phyloP scores from a whole-genome alignment of 1,140 invertebrate genomes.

The Pseudomyrmex concolor region DNA sequence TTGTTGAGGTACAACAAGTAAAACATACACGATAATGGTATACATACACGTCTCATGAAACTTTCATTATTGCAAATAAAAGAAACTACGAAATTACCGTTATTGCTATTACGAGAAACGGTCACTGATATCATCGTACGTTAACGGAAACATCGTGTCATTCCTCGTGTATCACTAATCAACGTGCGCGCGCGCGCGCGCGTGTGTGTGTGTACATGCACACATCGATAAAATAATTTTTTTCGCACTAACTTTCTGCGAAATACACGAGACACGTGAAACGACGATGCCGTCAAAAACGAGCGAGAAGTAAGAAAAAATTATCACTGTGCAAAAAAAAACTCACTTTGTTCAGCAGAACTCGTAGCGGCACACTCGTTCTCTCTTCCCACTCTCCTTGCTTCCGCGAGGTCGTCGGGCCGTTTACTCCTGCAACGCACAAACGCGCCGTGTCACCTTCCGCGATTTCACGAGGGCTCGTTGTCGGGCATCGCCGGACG shows the following conservation, averaged over 20 bases:
- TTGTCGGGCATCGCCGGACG: constrained; percentile 36
- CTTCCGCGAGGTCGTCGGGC: constrained; percentile 35
- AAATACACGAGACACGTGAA: not conserved
- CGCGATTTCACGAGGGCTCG: constrained; percentile 49
- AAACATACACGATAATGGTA: not conserved
- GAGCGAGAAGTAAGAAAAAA: not conserved
- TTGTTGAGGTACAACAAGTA: no score
- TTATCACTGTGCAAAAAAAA: not conserved
- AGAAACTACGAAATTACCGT: not conserved
- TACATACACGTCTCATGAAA: not conserved
- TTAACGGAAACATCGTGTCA: constrained; percentile 6
- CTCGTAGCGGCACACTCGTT: constrained; percentile 5
- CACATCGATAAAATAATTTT: not conserved
- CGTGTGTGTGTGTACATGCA: no score
- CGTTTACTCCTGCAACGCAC: constrained; percentile 51
- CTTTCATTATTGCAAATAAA: not conserved
- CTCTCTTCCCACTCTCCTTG: constrained; percentile 10
- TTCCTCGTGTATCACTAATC: not conserved
- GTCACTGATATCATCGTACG: not conserved
- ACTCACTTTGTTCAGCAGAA: constrained; percentile 3
- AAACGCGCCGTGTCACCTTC: constrained; percentile 54
- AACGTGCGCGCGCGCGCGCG: not conserved
- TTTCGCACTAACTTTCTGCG: not conserved
- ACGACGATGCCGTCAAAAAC: not conserved
- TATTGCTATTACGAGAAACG: constrained; percentile 20